phyloP scores from a whole-genome alignment of 2,113 vertebrate genomes.

The Cairina moschata region DNA sequence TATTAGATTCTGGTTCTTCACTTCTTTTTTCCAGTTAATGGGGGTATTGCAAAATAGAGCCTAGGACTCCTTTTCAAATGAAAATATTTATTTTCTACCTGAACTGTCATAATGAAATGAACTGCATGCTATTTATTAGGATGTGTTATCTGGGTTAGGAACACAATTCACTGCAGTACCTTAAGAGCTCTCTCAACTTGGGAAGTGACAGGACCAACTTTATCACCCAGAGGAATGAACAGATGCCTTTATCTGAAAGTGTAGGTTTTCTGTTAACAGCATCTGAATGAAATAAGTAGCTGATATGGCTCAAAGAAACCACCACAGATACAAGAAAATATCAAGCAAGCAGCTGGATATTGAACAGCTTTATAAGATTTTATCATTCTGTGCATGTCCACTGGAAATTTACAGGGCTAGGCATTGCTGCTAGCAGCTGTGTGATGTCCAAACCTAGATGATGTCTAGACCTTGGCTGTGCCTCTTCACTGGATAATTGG shows the following conservation, averaged over 20 bases:
- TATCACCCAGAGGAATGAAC: neutral
- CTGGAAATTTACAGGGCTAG: neutral
- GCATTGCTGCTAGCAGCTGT: neutral
- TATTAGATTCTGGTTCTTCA: neutral
- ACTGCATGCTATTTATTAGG: neutral
- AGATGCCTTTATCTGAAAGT: neutral
- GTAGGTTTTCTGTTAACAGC: neutral
- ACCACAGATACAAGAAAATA: neutral
- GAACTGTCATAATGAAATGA: neutral
- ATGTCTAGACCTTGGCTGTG: neutral
- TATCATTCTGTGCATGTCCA: fast-evolving
- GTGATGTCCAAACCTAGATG: neutral
- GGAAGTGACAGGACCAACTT: neutral
- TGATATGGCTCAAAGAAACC: neutral
- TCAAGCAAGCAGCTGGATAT: neutral
- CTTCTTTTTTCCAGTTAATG: neutral
- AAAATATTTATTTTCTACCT: neutral
- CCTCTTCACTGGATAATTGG: neutral
- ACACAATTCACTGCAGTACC: neutral
- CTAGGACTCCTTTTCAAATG: neutral
- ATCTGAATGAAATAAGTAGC: neutral
- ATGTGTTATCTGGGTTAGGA: neutral
- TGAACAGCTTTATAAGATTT: neutral
- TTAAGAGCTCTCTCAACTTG: neutral
- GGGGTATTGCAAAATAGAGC: neutral